A percentile compares a stretch with the other conserved stretches of the same genome.
phyloP scores from a whole-genome alignment of 2,888 invertebrate genomes.

The Tetramorium bicarinatum region DNA sequence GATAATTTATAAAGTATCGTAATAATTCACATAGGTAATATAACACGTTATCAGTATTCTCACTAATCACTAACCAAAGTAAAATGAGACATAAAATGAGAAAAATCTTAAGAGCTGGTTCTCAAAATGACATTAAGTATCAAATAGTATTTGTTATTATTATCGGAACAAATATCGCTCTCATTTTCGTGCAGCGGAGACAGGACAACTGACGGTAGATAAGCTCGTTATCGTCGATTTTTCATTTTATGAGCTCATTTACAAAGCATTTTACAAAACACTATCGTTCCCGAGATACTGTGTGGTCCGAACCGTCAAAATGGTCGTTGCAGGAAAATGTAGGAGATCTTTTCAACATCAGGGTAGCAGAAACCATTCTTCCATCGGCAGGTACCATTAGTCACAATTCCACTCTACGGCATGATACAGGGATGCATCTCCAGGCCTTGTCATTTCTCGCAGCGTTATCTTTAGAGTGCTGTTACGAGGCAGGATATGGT shows the following conservation, averaged over 20 bases:
- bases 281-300: conserved; percentile 38
- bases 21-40: background rate
- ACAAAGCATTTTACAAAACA: conserved; percentile 8
- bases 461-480: conserved; percentile 69
- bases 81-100: background rate
- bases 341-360: background rate
- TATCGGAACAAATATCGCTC: conserved; percentile 5
- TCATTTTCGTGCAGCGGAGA: background rate
- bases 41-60: background rate
- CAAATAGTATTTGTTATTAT: background rate
- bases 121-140: background rate
- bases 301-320: conserved; percentile 53
- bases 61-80: background rate
- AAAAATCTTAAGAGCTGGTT: background rate
- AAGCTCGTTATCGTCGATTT: conserved; percentile 39
- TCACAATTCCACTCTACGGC: conserved; percentile 53
- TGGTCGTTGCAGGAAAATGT: conserved; percentile 2
- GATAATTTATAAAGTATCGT: background rate
- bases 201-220: background rate
- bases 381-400: conserved; percentile 66
- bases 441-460: conserved; percentile 54
- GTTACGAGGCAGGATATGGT: conserved; percentile 27
- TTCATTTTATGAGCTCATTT: conserved; percentile 43
- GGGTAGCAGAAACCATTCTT: conserved; percentile 30
- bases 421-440: conserved; percentile 53